Base-by-base conservation (phyloP, 2,797 vertebrate genomes). In the Leuciscus waleckii region DNA sequence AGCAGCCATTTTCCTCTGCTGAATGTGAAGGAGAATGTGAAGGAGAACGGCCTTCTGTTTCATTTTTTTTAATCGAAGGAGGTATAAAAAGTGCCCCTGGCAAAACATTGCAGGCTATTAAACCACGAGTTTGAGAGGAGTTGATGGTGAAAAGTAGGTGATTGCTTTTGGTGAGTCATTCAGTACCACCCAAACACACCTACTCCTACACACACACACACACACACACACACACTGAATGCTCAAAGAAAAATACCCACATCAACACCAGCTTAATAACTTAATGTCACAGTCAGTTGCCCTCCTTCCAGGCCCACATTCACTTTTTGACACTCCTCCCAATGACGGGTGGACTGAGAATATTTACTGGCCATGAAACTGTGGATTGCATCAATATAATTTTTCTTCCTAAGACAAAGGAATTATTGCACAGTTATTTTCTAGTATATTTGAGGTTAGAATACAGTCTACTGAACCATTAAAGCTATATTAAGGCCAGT, bases 141-240 rank as follows among this genome's bases (percentile, higher is more conserved):
- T n/a, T 83, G 63, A 77, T 85, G 76, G 77, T 88, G 68, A 58
- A 82, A 86, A 79, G 46, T 63, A 82, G 58, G 85, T 89, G 82
- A 79, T 81, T 89, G 80, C 67, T 80, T 89, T 79, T 83, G 70
- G 76, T 63, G 73, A 76, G 70, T 81, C 46, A 73, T 71, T 5
- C 4, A 49, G 14, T 49, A 71, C 21, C 76, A 32, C 75, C 16
- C 29, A 69, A 75, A 77, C 56, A 70, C 76, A 80, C 70, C 39
- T 32, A 73, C 23, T 41, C 68, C 9, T 43, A 67, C 58, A 69
- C 43, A 16, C 61, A 37, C 70, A 74, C 54, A n/a, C n/a, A n/a
- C 26, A 76, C 61, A 46, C 71, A 67, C 54, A 75, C 41, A 26
- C 46, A n/a, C 14, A 79, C 41, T 80, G 26, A 81, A 83, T 69